Evolutionary conservation across 1,140 invertebrate genomes (phyloP), one percentile per base, ranked within the genome.

Genomic region (Drosophila rhopaloa): DNA sequence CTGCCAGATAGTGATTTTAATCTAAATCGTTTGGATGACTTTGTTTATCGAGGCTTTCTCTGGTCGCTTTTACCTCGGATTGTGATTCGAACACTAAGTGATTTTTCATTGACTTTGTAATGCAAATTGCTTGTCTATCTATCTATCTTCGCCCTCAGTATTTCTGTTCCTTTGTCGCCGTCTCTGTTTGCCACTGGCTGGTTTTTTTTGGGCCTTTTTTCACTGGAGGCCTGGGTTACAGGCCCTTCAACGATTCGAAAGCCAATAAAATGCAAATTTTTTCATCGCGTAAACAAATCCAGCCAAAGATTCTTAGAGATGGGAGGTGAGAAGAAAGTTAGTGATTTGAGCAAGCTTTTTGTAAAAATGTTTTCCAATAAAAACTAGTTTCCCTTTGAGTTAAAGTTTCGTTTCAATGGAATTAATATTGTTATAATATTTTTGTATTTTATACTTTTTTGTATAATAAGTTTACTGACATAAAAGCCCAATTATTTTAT

Each of bases 221-320:
- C 50, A 14, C n/a, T 4, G 66, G 14, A 50, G 66, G 37, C 40
- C 47, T 47, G 29, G 48, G 41, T 44, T 70, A 65, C 58, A 67
- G 72, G 9, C 56, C 40, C 67, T 72, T 53, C 46, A 63, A 62
- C 54, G 44, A 43, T 60, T 51, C 14, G 48, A 77, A 59, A 79
- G 71, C 83, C 83, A 86, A 86, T 86, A 86, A 86, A 86, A 86
- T 86, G 83, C 83, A 86, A 86, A 86, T 86, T 88, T 70, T 83
- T 82, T 43, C 43, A 54, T 47, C 62, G 79, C 76, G 57, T 88
- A 79, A 77, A 82, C 79, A 79, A 71, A 76, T 41, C 65, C 66
- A 40, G 71, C 56, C 47, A 53, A 60, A 54, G 38, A 10, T 38
- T 27, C 13, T 50, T 68, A 57, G 58, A 10, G 83, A 65, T 79